phyloP scores from a whole-genome alignment of 1,140 invertebrate genomes.

The Bombyx mandarina region DNA sequence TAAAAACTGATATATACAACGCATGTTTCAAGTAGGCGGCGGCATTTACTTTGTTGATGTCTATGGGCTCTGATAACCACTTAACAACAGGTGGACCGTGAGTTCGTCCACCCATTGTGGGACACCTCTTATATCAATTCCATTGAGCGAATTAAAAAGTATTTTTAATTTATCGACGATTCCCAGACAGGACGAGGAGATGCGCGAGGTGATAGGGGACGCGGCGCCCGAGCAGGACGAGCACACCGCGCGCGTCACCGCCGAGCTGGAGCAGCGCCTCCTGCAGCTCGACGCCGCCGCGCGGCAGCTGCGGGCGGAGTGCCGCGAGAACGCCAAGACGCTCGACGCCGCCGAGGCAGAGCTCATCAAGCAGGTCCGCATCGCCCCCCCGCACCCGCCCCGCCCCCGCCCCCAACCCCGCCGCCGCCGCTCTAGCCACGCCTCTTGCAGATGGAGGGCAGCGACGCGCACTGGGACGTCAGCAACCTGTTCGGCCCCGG shows the following conservation, averaged over 20 bases:
- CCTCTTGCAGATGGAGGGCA: conserved; percentile 36
- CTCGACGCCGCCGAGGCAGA: conserved; percentile 93
- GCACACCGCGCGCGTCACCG: conserved; percentile 20
- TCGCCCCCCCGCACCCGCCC: not conserved
- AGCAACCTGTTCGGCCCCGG: conserved; percentile 26
- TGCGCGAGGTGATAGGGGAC: conserved; percentile 10
- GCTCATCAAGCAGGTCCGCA: conserved; percentile 83
- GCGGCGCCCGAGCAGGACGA: conserved; percentile 15
- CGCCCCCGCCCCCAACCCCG: not conserved
- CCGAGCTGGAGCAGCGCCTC: conserved; percentile 86
- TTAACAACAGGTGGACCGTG: too few species aligned
- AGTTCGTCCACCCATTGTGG: too few species aligned
- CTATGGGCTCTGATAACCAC: too few species aligned
- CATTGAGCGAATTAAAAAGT: too few species aligned
- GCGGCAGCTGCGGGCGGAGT: conserved; percentile 86
- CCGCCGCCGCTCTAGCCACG: not conserved
- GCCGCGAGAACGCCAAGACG: conserved; percentile 96
- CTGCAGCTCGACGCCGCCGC: conserved; percentile 85
- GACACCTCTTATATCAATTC: too few species aligned
- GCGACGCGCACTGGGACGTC: conserved; percentile 35
- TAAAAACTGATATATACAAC: too few species aligned
- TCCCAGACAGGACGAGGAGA: conserved; percentile 14
- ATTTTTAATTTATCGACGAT: too few species aligned
- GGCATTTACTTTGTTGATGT: too few species aligned
- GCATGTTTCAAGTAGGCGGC: too few species aligned